Evolutionary conservation across 1,140 invertebrate species (phyloP).

Genomic region (Lasioglossum albipes): DNA sequence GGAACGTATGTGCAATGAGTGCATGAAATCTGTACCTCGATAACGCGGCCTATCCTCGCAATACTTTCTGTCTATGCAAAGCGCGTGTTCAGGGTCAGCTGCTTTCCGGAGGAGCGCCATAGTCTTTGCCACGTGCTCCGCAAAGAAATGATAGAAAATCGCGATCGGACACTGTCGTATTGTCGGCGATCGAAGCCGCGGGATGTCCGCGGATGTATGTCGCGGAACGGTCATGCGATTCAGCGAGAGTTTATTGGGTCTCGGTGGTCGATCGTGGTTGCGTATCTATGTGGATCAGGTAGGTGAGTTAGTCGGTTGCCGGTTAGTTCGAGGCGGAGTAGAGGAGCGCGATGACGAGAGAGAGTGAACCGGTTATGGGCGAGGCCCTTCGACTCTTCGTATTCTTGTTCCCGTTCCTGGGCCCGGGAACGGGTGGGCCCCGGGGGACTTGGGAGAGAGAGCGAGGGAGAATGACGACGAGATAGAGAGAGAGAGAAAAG

Average conservation of each 20-base stretch:
- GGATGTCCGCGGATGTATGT: slow-evolving; percentile 10
- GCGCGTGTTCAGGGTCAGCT: too few species aligned
- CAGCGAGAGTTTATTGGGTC: slow-evolving; percentile 62
- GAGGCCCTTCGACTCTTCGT: slow-evolving; percentile 69
- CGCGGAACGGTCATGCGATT: slow-evolving; percentile 28
- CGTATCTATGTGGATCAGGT: slow-evolving; percentile 69
- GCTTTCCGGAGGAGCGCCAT: too few species aligned
- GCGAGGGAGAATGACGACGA: background rate
- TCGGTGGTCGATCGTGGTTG: slow-evolving; percentile 11
- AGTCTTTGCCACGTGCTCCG: too few species aligned
- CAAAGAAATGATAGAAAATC: too few species aligned
- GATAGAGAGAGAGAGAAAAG: background rate
- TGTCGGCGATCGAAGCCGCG: background rate
- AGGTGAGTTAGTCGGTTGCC: slow-evolving; percentile 61
- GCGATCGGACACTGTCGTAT: too few species aligned
- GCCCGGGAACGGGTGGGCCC: slow-evolving; percentile 20
- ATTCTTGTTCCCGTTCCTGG: slow-evolving; percentile 62
- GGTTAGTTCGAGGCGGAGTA: slow-evolving; percentile 58
- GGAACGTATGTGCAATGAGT: too few species aligned
- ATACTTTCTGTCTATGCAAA: too few species aligned
- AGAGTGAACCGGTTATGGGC: slow-evolving; percentile 80
- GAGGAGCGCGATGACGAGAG: slow-evolving; percentile 72
- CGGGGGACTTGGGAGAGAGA: too few species aligned
- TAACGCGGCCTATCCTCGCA: too few species aligned
- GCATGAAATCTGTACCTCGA: too few species aligned